Base-by-base conservation (phyloP, 2,888 invertebrate species). In the Polydrusus tereticollis region DNA sequence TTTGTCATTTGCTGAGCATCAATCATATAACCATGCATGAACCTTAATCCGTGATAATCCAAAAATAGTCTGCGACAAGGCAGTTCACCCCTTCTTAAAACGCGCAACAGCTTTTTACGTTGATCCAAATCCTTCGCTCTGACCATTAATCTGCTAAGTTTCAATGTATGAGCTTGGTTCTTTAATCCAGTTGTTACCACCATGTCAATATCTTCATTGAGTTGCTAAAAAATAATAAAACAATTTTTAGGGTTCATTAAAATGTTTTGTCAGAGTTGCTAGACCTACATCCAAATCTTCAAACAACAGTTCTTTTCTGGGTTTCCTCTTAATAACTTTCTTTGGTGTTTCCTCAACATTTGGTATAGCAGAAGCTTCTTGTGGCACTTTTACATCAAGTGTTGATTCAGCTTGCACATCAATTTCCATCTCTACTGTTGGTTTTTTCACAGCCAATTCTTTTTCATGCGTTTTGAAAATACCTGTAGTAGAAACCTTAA, bases 21-120 rank as follows among this genome's bases (percentile, higher is more conserved):
- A 69, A 91, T 90, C 90, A 98, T 96, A 93, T 98, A 98, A 26
- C 95, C 95, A 87, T 97, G 96, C 69, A 99, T 88, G 65, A 99
- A 87, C 5, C 95, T 88, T 66, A 98, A 87, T 0, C 98, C 98
- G 81, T 98, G 96, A 86, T 98, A 98, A 87, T 96, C 96, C 66
- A 96, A 89, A 87, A 98, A 98, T 74, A 98, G 88, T 14, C 96
- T 87, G 8, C 94, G 89, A 82, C 95, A 96, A 0, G 95, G 93
- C 79, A 93, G 86, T 83, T 94, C 95, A 0, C 94, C 94, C 72
- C 90, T 90, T 69, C 94, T 90, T 71, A 98, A 87, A 41, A 98
- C 88, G 12, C 92, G 88, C 76, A 98, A 87, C 3, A 98, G 86
- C 69, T 93, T 90, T 74, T 89, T 87, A 75, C 96, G 90, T 55